phyloP scores from a whole-genome alignment of 2,888 invertebrate species.

The Leptinotarsa juncta region DNA sequence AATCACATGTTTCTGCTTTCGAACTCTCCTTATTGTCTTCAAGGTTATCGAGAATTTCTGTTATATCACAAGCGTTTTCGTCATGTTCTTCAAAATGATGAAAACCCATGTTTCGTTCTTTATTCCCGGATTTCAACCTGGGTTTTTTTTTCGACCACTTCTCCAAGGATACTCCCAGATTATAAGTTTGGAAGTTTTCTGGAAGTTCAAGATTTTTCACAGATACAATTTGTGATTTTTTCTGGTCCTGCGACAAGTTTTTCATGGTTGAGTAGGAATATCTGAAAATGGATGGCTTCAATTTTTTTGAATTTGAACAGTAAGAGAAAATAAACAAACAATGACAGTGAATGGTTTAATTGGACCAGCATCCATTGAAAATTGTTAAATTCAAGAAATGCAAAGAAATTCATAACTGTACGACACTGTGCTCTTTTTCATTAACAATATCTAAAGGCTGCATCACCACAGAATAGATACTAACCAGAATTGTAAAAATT shows the following conservation, averaged over 20 bases:
- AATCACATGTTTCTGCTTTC: conserved; percentile 11
- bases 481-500: too few relatives aligned
- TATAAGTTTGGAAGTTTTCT: conserved; percentile 52
- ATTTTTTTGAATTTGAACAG: neutral
- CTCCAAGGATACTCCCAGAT: conserved; percentile 59
- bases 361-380: too few relatives aligned
- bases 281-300: conserved; percentile 17
- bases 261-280: conserved; percentile 31
- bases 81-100: conserved; percentile 37
- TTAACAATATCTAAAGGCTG: too few relatives aligned
- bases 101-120: conserved; percentile 20
- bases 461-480: too few relatives aligned
- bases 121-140: conserved; percentile 55
- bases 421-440: too few relatives aligned
- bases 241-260: conserved; percentile 26
- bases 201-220: conserved; percentile 58
- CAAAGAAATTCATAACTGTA: too few relatives aligned
- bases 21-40: conserved; percentile 29
- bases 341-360: too few relatives aligned
- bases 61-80: conserved; percentile 42
- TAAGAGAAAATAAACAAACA: too few relatives aligned
- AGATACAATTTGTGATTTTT: conserved; percentile 41
- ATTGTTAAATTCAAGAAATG: too few relatives aligned
- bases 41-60: conserved; percentile 43
- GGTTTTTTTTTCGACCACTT: conserved; percentile 61